Evolutionary conservation across 2,797 vertebrate genomes (phyloP), one percentile per base, ranked within the genome.

Genomic region (Acanthurus lineatus): DNA sequence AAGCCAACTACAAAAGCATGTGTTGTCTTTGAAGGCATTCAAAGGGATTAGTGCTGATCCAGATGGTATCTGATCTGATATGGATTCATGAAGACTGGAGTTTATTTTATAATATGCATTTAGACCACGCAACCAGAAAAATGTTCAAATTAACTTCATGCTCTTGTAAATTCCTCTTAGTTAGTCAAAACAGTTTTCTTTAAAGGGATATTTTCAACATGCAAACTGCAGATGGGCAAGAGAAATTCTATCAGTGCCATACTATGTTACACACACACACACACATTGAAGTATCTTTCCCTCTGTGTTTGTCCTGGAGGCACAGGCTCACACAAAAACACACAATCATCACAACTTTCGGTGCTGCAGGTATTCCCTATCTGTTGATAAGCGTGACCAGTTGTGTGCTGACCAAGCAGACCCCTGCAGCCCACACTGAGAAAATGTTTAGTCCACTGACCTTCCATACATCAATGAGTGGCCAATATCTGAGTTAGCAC

Each of bases 401-500:
- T 71, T 79, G 77, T 83, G 69, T 84, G 86, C 84, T 90, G 86
- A 86, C 69, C 82, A 81, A 81, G 84, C 86, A 86, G 74, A 82
- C 22, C 71, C 63, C 69, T 58, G 72, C 72, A 77, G 79, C 44
- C 71, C 72, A 66, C 81, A 58, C 49, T 67, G 69, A 73, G 79
- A 76, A 73, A 68, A 59, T 57, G 72, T 85, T 82, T 67, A 70
- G 73, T 81, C 65, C 66, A 71, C 66, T 79, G 87, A 86, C 82
- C 86, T 73, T 66, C 64, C 49, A 77, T 77, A 72, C 54, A 78
- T 84, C 81, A 87, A 48, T 7, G 70, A 72, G 65, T 35, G 64
- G 63, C 60, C 63, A 16, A 67, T 73, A 68, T 86, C 63, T 81
- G 77, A 79, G 86, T 73, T 35, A 69, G 74, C 65, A 67, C 45